Percentiles rank a stretch among this genome's conserved stretches.
Conservation (phyloP, 2,113 vertebrate species). For the Bubo bubo region DNA sequence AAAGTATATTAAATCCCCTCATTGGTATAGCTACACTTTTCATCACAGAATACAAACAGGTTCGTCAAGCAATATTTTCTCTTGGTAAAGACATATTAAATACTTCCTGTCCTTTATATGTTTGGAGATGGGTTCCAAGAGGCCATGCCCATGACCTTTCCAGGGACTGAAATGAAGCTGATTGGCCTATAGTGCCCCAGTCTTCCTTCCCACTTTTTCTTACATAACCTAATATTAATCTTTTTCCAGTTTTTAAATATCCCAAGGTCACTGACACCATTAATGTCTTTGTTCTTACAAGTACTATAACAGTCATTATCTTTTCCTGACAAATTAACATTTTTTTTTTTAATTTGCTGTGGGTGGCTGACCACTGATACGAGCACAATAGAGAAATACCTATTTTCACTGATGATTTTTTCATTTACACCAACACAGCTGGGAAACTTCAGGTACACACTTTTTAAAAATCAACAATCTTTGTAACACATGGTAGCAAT, state of each 20-base stretch:
- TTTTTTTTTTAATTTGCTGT: background rate
- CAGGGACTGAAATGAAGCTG: background rate
- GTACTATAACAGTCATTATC: background rate
- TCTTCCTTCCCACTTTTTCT: background rate
- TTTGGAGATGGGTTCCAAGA: background rate
- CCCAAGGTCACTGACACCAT: background rate
- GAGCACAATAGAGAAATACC: background rate
- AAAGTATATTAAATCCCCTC: background rate
- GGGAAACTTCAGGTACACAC: background rate
- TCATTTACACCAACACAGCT: background rate
- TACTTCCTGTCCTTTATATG: background rate
- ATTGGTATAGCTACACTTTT: background rate
- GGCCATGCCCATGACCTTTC: background rate
- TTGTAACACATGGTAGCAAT: background rate
- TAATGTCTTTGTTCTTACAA: background rate
- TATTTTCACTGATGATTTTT: background rate
- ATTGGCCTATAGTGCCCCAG: background rate
- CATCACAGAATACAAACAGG: background rate
- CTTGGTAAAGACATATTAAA: background rate
- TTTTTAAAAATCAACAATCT: background rate
- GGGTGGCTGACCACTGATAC: background rate
- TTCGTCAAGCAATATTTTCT: background rate
- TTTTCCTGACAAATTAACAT: background rate
- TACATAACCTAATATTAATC: background rate
- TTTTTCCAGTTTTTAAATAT: background rate